Evolutionary conservation across 2,113 vertebrate genomes (phyloP), one percentile per base, ranked within the genome.

Genomic region (Xenus cinereus): DNA sequence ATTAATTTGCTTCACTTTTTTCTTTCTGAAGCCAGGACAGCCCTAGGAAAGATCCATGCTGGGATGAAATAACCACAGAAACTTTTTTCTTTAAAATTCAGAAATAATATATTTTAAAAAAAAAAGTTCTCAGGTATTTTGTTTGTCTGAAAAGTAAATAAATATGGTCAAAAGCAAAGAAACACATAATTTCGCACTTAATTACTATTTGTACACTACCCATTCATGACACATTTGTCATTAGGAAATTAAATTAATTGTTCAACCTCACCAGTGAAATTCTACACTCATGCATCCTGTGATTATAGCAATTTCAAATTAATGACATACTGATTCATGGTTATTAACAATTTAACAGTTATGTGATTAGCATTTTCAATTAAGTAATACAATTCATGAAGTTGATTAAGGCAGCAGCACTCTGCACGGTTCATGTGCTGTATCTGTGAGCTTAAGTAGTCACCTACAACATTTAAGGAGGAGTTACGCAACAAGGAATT

Each of bases 281-380:
- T 93, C 95, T 89, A 54, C 43, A 87, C 12, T 48, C 90, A 56
- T 90, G 80, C 68, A 91, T 93, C 78, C 81, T 87, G 21, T 81
- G 87, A 97, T 96, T 95, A 96, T 78, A 95, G 46, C 78, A 93
- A 95, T 95, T 94, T 96, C 41, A 91, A 95, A 97, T 95, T 97
- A 96, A 97, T 93, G 80, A 64, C 87, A 81, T 75, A 96, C 37
- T 78, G 95, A 96, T 85, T 97, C 82, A 48, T 94, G 45, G 85
- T 95, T 97, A 97, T 93, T 97, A 97, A 97, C 91, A 97, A 93
- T 93, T 94, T 95, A 97, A 93, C 81, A 95, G 56, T 69, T 96
- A 91, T 86, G 69, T 78, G 77, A 93, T 97, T 96, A 93, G 66
- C 87, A 93, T 96, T 97, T 95, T 72, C 90, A 95, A 93, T 93